phyloP scores from a whole-genome alignment of 2,797 vertebrate genomes.

The Oreochromis grahami region DNA sequence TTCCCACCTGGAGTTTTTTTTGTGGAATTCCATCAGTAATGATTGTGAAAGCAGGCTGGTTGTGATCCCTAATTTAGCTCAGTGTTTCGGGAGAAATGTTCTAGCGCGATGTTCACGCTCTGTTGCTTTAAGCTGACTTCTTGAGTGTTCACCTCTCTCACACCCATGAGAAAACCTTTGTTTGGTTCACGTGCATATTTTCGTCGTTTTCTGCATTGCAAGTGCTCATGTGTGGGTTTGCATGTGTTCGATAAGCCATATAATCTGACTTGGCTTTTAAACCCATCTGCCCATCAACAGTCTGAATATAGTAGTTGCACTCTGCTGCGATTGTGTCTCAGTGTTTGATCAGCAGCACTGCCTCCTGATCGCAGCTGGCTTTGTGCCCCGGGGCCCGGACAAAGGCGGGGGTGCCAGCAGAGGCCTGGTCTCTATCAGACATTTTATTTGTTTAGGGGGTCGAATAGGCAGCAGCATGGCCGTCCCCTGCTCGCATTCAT shows the following conservation, averaged over 20 bases:
- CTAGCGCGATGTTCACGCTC: constrained; percentile 56
- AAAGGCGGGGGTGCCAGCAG: constrained; percentile 54
- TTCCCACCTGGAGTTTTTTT: background rate
- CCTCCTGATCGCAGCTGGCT: constrained; percentile 61
- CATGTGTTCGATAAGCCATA: rapidly evolving
- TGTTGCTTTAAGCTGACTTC: constrained; percentile 54
- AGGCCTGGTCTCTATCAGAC: constrained; percentile 66
- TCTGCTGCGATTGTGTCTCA: constrained; percentile 38
- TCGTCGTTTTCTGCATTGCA: background rate
- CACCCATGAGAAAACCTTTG: constrained; percentile 30
- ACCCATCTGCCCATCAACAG: constrained; percentile 5
- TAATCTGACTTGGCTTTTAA: background rate
- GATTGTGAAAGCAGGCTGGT: constrained; percentile 29
- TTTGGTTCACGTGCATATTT: background rate
- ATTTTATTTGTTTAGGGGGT: constrained; percentile 65
- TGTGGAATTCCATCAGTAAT: constrained; percentile 39
- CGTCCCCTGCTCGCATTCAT: constrained; percentile 18
- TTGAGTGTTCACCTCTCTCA: constrained; percentile 31
- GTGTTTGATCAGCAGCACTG: constrained; percentile 57
- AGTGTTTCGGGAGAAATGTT: constrained; percentile 54
- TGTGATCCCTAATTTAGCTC: constrained; percentile 59
- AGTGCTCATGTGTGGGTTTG: background rate
- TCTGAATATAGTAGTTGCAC: constrained; percentile 37
- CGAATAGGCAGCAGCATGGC: constrained; percentile 13
- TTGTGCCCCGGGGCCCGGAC: constrained; percentile 52